Conservation (phyloP, 2,888 invertebrate genomes). For the Palloptera scutellata region DNA sequence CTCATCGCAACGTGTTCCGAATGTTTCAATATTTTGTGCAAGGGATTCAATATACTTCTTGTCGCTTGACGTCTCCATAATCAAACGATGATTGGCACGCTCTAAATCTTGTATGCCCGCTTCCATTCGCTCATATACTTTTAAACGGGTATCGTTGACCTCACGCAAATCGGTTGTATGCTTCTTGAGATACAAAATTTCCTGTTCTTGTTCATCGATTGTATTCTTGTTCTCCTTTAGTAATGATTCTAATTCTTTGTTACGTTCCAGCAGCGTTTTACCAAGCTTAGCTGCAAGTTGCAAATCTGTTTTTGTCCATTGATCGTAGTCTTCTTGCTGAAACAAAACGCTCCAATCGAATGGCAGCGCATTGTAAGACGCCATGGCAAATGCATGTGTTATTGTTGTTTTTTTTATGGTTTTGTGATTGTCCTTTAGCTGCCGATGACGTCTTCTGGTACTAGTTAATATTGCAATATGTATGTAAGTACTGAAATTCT, state of each 20-base stretch:
- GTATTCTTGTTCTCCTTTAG: slow-evolving; percentile 84
- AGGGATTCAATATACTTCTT: slow-evolving; percentile 91
- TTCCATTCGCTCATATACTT: slow-evolving; percentile 93
- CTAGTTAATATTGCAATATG: too few species aligned
- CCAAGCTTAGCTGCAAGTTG: slow-evolving; percentile 96
- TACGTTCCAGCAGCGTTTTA: slow-evolving; percentile 90
- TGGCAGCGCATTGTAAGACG: slow-evolving; percentile 48
- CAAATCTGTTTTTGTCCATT: slow-evolving; percentile 73
- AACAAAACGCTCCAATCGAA: slow-evolving; percentile 50
- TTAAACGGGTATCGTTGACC: slow-evolving; percentile 89
- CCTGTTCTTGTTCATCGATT: slow-evolving; percentile 89
- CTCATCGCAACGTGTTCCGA: slow-evolving; percentile 86
- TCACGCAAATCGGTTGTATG: slow-evolving; percentile 89
- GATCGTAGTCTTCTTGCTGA: slow-evolving; percentile 42
- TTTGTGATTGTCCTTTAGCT: not conserved
- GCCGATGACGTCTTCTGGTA: too few species aligned
- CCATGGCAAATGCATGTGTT: slow-evolving; percentile 34
- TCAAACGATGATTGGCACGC: slow-evolving; percentile 84
- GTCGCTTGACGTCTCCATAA: slow-evolving; percentile 82
- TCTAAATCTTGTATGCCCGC: slow-evolving; percentile 92
- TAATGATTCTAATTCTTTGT: slow-evolving; percentile 88
- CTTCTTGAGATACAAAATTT: slow-evolving; percentile 94
- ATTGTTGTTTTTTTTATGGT: not conserved
- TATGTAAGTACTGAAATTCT: not conserved
- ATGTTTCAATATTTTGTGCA: slow-evolving; percentile 77